Evolutionary conservation across 2,113 vertebrate species (phyloP), one percentile per base, ranked within the genome.

Genomic region (Trematocara macrostoma): DNA sequence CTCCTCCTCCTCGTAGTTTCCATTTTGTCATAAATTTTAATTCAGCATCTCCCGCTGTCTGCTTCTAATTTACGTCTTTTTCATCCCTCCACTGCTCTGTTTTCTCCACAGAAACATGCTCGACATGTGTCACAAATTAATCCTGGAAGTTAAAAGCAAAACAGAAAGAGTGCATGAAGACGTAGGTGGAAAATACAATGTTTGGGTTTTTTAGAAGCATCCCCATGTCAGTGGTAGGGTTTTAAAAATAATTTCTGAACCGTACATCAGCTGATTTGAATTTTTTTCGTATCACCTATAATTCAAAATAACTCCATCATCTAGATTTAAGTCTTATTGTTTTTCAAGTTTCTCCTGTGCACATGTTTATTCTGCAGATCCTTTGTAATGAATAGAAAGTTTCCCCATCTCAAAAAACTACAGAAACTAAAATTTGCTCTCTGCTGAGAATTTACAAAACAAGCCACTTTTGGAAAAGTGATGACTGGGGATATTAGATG

Each of bases 31-130:
- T 87, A 84, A 79, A 82, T 84, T 8, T 59, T 31, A 89, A 18
- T 78, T 64, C 34, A 34, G 51, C 38, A 7, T 81, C 49, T 57
- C 34, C 23, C 1, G 6, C 29, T 64, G 40, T 85, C 89, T 90
- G 89, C 34, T 84, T 85, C 59, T 76, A 84, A 87, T 85, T 84
- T 90, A 40, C 4, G 23, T 83, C 52, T 49, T 52, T 61, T 55
- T 11, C 11, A 15, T 29, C 16, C 53, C 29, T 23, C 69, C 3
- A 2, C 29, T 35, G 14, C 6, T 47, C 45, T 35, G 3, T 11
- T 18, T 16, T 55, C 45, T n/a, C n/a, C 29, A 8, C 49, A 51
- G 59, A 49, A 76, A 51, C 71, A 34, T 11, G 45, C 45, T 31
- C 71, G 45, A 76, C 71, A 51, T 34, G 45, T 76, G 71, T 51